Base-by-base conservation (phyloP, 2,888 invertebrate genomes). In the Folsomia candida region DNA sequence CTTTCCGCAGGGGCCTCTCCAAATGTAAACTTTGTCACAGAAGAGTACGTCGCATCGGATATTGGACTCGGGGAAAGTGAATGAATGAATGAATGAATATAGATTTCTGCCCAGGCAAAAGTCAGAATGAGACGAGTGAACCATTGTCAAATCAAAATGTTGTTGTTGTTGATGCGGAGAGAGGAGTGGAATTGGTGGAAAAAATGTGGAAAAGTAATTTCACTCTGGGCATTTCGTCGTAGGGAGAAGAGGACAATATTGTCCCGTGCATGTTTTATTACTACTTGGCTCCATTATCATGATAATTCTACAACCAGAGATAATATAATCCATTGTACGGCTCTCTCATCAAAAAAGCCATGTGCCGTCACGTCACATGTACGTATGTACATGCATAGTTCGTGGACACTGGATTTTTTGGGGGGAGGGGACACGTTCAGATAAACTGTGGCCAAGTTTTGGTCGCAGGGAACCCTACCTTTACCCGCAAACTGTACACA, bases 191-290 rank as follows among this genome's bases (percentile, higher is more conserved):
- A 11, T 47, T 47, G 47, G 18, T 9, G 18, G n/a, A n/a, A n/a
- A n/a, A n/a, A n/a, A n/a, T n/a, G n/a, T n/a, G n/a, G n/a, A n/a
- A n/a, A n/a, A n/a, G n/a, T n/a, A n/a, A n/a, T n/a, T n/a, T n/a
- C n/a, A n/a, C n/a, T n/a, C n/a, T n/a, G n/a, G n/a, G n/a, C n/a
- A n/a, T n/a, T n/a, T n/a, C 20, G 24, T 54, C 54, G 20, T 54
- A 37, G 37, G 25, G 37, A 37, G 20, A 24, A 51, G 24, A 64
- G 51, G 51, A 51, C 64, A 64, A 64, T 64, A 64, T 64, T 64
- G 64, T 64, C 25, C 51, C 22, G 51, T 64, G 51, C 18, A 64
- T 64, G 64, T 64, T 64, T 64, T 64, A 64, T 64, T 64, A 26
- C 64, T 64, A 2, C 51, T 22, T 64, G 4, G 11, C 51, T 26